Evolutionary conservation across 2,888 invertebrate genomes (phyloP).

Genomic region (Heliconius ismenius): DNA sequence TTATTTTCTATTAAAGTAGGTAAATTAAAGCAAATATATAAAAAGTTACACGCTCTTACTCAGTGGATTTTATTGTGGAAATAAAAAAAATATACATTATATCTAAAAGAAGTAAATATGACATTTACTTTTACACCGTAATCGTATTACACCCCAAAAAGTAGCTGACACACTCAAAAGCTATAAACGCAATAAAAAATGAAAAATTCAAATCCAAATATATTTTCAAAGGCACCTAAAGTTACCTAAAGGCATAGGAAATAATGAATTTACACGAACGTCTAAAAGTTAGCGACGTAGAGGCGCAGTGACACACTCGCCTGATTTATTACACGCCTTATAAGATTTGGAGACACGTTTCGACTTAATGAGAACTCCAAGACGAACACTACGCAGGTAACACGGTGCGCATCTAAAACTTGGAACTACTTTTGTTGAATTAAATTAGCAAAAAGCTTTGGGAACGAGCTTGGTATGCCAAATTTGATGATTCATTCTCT

Average conservation of each 20-base stretch:
- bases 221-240: slow-evolving; percentile 2
- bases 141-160: not conserved
- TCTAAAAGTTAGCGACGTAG: slow-evolving; percentile 50
- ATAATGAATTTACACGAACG: slow-evolving; percentile 57
- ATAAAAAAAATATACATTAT: too few species aligned
- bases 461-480: not conserved
- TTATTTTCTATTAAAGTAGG: not conserved
- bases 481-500: not conserved
- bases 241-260: slow-evolving; percentile 17
- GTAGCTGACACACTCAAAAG: too few species aligned
- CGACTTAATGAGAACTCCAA: slow-evolving; percentile 29
- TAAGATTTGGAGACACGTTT: slow-evolving; percentile 32
- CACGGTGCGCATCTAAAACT: slow-evolving; percentile 16
- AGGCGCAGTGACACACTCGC: slow-evolving; percentile 33
- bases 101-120: not conserved
- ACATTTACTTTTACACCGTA: not conserved
- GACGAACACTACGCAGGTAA: slow-evolving; percentile 34
- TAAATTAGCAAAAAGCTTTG: not conserved
- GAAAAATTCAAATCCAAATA: slow-evolving; percentile 31
- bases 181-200: slow-evolving; percentile 19
- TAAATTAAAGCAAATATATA: not conserved
- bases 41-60: not conserved
- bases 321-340: slow-evolving; percentile 44
- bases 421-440: slow-evolving; percentile 9
- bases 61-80: too few species aligned